Percentiles rank a stretch among this genome's conserved stretches.
These are phyloP conservation scores for Pongo abelii DNA, from an alignment of 2,113 vertebrate species.

Conservation along the genomic window DNA sequence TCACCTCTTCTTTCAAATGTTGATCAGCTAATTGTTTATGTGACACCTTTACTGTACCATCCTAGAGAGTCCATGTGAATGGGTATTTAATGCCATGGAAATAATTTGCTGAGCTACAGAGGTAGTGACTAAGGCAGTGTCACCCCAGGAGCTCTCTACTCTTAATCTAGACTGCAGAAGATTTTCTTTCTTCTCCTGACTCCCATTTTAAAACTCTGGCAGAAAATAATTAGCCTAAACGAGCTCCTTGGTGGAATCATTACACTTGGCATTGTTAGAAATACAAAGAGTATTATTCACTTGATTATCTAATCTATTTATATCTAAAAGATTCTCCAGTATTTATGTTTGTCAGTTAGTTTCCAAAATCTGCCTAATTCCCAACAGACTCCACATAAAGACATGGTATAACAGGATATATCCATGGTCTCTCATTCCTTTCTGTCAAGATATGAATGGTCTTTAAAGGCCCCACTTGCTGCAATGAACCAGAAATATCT, in stretches of 20 bases:
- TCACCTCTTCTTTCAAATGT: constrained; percentile 17
- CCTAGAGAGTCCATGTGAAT: background rate
- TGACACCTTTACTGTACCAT: background rate
- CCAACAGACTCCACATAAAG: background rate
- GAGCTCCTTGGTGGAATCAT: constrained; percentile 4
- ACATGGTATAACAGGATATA: background rate
- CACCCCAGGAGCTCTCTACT: background rate
- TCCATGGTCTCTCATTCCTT: background rate
- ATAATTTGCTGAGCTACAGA: constrained; percentile 36
- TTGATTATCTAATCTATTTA: constrained; percentile 41
- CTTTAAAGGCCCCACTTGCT: constrained; percentile 12
- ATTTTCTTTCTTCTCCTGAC: background rate
- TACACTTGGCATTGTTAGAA: constrained; percentile 36
- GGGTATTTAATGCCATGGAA: background rate
- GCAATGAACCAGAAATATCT: constrained; percentile 22
- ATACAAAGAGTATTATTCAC: constrained; percentile 45
- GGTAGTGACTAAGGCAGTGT: background rate
- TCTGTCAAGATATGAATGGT: constrained; percentile 22
- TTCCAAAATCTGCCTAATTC: constrained; percentile 54
- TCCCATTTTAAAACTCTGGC: background rate
- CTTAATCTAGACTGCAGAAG: constrained; percentile 11
- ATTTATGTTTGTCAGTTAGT: constrained; percentile 54
- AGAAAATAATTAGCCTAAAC: constrained; percentile 50
- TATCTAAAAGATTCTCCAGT: constrained; percentile 39
- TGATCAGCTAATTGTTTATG: constrained; percentile 18